phyloP scores from a whole-genome alignment of 1,140 invertebrate genomes.

The Camponotus pennsylvanicus region DNA sequence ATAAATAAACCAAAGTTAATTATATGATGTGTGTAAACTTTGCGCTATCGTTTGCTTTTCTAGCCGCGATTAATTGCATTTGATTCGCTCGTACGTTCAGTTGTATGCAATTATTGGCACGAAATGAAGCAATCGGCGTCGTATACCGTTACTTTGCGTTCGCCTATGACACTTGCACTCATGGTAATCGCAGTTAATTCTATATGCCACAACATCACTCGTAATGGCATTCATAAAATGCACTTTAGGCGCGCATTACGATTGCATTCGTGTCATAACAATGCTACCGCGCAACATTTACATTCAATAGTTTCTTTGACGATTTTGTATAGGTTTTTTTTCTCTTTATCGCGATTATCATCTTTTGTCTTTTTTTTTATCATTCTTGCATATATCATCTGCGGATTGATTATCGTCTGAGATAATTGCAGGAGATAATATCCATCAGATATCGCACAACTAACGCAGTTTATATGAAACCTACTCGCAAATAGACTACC shows the following conservation, averaged over 20 bases:
- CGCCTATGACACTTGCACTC: constrained; percentile 54
- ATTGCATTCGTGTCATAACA: constrained; percentile 36
- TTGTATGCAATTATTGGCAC: constrained; percentile 19
- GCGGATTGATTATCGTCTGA: constrained; percentile 36
- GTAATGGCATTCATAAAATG: constrained; percentile 52
- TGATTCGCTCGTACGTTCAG: background rate
- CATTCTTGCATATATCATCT: background rate
- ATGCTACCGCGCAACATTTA: constrained; percentile 42
- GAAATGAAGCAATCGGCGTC: constrained; percentile 51
- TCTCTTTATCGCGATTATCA: background rate
- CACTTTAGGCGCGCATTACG: constrained; percentile 40
- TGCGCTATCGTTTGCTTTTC: background rate
- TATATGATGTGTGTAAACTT: background rate
- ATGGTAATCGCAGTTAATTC: constrained; percentile 49
- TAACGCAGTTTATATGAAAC: constrained; percentile 18
- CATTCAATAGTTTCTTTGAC: constrained; percentile 41
- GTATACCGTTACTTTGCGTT: constrained; percentile 24
- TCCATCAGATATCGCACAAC: background rate
- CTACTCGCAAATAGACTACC: constrained; percentile 27
- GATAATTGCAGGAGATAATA: constrained; percentile 31
- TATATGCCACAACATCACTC: constrained; percentile 44
- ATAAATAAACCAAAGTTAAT: background rate
- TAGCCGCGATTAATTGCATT: constrained; percentile 25
- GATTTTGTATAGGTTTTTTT: constrained; percentile 7
- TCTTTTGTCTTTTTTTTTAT: background rate